A percentile compares a stretch with the other conserved stretches of the same genome.
phyloP scores from a whole-genome alignment of 2,113 vertebrate genomes.

The Telmatochromis sp. region DNA sequence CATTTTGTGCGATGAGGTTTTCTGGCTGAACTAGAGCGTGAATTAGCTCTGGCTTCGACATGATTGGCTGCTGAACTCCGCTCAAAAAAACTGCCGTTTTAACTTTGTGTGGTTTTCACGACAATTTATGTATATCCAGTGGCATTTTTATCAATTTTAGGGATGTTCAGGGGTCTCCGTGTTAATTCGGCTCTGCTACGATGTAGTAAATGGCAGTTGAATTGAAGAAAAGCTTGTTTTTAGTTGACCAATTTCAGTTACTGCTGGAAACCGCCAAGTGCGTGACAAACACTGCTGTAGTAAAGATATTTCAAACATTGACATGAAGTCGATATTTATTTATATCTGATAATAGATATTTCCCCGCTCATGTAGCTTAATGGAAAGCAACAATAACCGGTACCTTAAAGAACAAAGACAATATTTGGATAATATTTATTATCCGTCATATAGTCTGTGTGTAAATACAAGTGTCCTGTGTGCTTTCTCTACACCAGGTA shows the following conservation, averaged over 20 bases:
- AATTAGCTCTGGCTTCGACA: background rate
- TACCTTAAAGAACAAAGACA: background rate
- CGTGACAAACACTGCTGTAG: background rate
- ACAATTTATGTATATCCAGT: accelerated
- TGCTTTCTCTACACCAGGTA: conserved; percentile 72
- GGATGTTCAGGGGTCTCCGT: accelerated
- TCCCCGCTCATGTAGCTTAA: background rate
- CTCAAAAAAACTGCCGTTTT: background rate
- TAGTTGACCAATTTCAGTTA: background rate
- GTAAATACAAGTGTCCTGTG: background rate
- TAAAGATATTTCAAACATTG: accelerated
- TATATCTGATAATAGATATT: background rate
- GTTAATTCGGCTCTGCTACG: background rate
- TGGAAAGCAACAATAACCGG: background rate
- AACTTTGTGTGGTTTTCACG: accelerated
- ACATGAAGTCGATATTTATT: background rate
- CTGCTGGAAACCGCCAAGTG: background rate
- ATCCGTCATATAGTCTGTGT: background rate
- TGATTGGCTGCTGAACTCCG: background rate
- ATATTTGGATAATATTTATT: background rate
- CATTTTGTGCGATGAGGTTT: background rate
- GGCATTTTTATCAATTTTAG: accelerated
- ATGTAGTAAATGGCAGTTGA: accelerated
- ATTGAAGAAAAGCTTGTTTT: accelerated
- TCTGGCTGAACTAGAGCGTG: background rate